Evolutionary conservation across 1,140 invertebrate species (phyloP).

Genomic region (Drosophila ercepeae): DNA sequence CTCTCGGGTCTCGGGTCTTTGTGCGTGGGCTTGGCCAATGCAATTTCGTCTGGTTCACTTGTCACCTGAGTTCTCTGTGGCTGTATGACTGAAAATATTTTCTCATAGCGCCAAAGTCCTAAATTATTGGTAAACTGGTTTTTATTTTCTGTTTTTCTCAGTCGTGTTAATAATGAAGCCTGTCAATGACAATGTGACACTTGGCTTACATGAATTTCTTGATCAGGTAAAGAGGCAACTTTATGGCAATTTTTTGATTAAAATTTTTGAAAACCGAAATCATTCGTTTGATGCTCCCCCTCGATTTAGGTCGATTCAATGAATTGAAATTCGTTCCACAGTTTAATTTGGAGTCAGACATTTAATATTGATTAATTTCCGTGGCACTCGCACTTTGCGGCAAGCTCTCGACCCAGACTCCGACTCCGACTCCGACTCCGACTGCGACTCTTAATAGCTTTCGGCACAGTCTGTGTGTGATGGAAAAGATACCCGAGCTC

Average conservation of each 20-base stretch:
- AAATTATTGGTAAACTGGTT: conserved; percentile 59
- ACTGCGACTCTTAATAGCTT: conserved; percentile 50
- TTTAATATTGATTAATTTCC: conserved; percentile 73
- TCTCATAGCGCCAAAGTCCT: conserved; percentile 52
- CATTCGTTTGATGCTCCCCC: background rate
- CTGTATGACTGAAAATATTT: conserved; percentile 36
- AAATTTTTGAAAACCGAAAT: background rate
- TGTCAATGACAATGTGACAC: conserved; percentile 48
- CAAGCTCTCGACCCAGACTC: conserved; percentile 17
- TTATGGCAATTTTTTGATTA: too few relatives aligned
- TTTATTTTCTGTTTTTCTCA: conserved; percentile 6
- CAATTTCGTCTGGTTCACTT: conserved; percentile 25
- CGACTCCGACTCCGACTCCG: background rate
- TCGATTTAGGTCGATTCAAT: background rate
- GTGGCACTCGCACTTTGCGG: conserved; percentile 23
- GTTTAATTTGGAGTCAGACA: conserved; percentile 59
- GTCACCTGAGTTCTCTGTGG: conserved; percentile 22
- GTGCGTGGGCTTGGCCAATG: conserved; percentile 22
- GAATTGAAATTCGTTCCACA: conserved; percentile 54
- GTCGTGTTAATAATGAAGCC: conserved; percentile 54
- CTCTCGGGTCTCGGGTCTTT: conserved; percentile 4
- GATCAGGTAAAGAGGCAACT: too few relatives aligned
- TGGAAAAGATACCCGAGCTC: conserved; percentile 45
- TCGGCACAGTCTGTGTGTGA: conserved; percentile 20
- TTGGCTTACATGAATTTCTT: too few relatives aligned